Evolutionary conservation across 2,797 vertebrate species (phyloP), one percentile per base, ranked within the genome.

Genomic region (Acrossocheilus wenchowensis): DNA sequence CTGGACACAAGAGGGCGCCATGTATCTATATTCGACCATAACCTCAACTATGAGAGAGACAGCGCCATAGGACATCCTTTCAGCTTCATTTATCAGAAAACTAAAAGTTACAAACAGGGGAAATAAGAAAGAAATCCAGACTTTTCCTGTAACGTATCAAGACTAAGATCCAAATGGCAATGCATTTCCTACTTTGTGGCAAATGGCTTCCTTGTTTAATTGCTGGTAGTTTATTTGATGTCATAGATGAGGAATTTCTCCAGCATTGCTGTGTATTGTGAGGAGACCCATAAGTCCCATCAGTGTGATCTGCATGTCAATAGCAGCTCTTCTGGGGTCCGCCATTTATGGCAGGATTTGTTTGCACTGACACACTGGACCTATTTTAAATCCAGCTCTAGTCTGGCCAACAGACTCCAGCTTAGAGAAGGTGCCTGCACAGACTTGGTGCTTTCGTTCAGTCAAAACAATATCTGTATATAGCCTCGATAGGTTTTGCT

Each of bases 1-100:
- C n/a, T 34, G 26, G 19, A 52, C 75, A 79, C 75, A 43, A 71
- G 83, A 85, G 75, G 50, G 64, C 50, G 75, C 75, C 19, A 60
- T 79, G 10, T 57, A 60, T 2, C 83, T 71, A 17, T 41, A 43
- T 21, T 78, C 5, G 19, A 45, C 36, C 17, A 6, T 6, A 45
- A 7, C 45, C 14, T 26, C 30, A 43, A 36, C 7, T 2, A 15
- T 2, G 74, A 7, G 48, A 71, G 19, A 77, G 9, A 21, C 48
- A 23, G 30, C 2, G 5, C 14, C 15, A 3, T 3, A 30, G 8
- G n/a, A 43, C 19, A 43, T 52, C 6, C 3, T 34, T 48, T 52
- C 12, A 50, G 11, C 14, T 43, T 26, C 14, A 57, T 30, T 6
- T 23, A 60, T 36, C 5, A 50, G 39, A 39, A 66, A 10, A 36